These are phyloP conservation scores for Trachelus tabidus DNA, from an alignment of 2,888 invertebrate species.

Conservation along the genomic window DNA sequence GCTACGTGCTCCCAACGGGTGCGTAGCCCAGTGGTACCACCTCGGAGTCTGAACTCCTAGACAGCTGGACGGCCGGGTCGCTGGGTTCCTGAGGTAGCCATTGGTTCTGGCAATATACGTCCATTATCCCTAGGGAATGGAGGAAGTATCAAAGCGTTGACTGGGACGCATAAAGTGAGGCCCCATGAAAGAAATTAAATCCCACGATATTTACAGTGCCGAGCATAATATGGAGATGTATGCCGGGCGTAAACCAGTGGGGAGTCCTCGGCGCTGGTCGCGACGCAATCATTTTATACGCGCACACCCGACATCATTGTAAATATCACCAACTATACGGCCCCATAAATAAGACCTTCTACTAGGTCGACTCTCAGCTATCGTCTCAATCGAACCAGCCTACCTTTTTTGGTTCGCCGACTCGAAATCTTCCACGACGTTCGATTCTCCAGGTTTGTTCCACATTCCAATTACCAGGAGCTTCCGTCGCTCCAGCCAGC, in stretches of 20 bases:
- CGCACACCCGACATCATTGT: slow-evolving; percentile 57
- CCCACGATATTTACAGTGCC: slow-evolving; percentile 52
- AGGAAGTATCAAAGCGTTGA: not conserved
- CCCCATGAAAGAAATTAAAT: slow-evolving; percentile 46
- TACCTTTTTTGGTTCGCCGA: not conserved
- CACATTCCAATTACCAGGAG: not conserved
- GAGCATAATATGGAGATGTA: slow-evolving; percentile 51
- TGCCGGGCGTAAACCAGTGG: slow-evolving; percentile 59
- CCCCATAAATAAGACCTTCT: slow-evolving; percentile 53
- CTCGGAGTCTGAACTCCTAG: not conserved
- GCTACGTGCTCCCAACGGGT: not conserved
- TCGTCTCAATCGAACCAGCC: slow-evolving; percentile 5
- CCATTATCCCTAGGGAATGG: not conserved
- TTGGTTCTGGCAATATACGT: not conserved
- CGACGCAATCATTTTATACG: slow-evolving; percentile 49
- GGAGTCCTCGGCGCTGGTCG: slow-evolving; percentile 53
- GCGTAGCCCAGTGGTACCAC: not conserved
- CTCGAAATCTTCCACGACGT: not conserved
- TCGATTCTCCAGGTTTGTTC: not conserved
- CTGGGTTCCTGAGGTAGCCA: not conserved
- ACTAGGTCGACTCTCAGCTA: slow-evolving; percentile 15
- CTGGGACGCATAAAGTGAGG: slow-evolving; percentile 6
- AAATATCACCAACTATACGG: slow-evolving; percentile 61
- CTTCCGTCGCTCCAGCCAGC: not conserved
- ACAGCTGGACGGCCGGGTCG: not conserved